phyloP scores from a whole-genome alignment of 2,888 invertebrate species.

The Drepana falcataria region DNA sequence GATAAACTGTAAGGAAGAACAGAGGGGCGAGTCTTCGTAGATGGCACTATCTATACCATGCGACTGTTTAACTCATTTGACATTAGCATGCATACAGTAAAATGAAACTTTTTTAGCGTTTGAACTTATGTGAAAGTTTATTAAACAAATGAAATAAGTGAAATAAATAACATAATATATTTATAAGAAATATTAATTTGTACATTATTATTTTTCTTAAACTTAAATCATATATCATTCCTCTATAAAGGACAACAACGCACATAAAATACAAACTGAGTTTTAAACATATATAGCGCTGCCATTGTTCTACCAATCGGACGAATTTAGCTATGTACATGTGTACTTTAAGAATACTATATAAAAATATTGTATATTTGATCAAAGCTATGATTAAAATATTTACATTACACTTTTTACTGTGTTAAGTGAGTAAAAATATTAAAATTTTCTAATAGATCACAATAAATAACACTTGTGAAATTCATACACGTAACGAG shows the following conservation, averaged over 20 bases:
- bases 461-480: not conserved
- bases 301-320: constrained; percentile 27
- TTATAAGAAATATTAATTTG: constrained; percentile 74
- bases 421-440: not conserved
- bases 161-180: constrained; percentile 77
- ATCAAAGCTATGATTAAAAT: not conserved
- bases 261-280: constrained; percentile 58
- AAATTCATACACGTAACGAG: not conserved
- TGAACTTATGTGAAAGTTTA: constrained; percentile 63
- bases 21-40: too few relatives aligned
- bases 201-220: constrained; percentile 67
- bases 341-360: not conserved
- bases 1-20: too few relatives aligned
- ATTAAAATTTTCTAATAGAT: not conserved
- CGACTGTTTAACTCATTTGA: too few relatives aligned
- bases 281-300: constrained; percentile 30
- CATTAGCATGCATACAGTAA: constrained; percentile 3
- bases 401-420: not conserved
- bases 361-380: not conserved
- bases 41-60: too few relatives aligned
- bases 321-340: constrained; percentile 3
- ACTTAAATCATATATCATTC: constrained; percentile 43
- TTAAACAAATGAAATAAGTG: constrained; percentile 70
- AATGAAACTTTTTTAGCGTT: constrained; percentile 29
- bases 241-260: constrained; percentile 63